Conservation (phyloP, 2,888 invertebrate genomes). For the Polymixis flavicincta region DNA sequence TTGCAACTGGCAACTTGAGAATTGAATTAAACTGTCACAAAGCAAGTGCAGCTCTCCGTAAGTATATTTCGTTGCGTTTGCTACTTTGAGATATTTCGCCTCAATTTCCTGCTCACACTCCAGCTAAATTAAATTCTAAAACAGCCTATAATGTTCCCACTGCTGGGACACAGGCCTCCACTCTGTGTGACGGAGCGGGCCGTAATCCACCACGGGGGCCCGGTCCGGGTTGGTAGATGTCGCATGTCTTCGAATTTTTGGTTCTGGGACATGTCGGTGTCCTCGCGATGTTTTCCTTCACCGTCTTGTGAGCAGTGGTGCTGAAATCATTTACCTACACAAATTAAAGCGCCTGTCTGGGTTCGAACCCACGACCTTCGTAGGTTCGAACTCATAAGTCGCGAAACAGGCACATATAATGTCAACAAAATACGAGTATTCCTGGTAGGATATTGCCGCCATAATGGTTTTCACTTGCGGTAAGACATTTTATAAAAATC, state of each 20-base stretch:
- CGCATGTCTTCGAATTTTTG: no score
- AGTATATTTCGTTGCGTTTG: neutral
- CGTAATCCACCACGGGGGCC: no score
- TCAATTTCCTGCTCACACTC: neutral
- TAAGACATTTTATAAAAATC: slow-evolving; percentile 30
- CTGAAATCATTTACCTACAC: no score
- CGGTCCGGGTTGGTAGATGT: no score
- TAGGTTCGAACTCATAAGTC: no score
- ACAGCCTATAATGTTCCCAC: neutral
- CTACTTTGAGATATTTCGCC: neutral
- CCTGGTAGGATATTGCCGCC: neutral
- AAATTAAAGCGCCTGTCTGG: no score
- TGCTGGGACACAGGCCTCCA: no score
- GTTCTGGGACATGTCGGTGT: no score
- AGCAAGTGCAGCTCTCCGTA: slow-evolving; percentile 5
- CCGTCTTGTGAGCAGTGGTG: no score
- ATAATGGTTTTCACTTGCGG: slow-evolving; percentile 8
- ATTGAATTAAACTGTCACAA: slow-evolving; percentile 12
- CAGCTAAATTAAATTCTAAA: slow-evolving; percentile 6
- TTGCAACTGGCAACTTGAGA: neutral
- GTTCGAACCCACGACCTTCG: no score
- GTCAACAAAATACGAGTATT: neutral
- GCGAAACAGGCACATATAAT: neutral
- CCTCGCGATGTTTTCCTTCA: no score
- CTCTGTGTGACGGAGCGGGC: no score